Conservation (phyloP, 92 coral and sea anemone species). For the Paragorgia papillata region DNA sequence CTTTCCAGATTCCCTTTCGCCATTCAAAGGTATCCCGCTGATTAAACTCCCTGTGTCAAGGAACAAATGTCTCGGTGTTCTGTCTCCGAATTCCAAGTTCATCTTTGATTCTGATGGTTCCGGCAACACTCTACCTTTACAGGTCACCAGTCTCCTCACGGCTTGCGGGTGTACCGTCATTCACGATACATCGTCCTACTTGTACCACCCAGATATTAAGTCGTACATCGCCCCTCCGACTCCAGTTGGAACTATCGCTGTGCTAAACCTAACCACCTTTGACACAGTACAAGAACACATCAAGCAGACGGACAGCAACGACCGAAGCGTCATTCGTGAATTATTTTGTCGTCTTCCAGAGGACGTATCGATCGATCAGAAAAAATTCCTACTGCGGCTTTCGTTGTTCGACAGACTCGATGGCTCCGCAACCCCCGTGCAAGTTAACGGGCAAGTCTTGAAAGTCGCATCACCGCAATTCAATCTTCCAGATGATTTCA, state of each 20-base stretch:
- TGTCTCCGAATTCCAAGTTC: slow-evolving; percentile 79
- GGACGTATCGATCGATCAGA: slow-evolving; percentile 50
- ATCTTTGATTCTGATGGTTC: slow-evolving; percentile 25
- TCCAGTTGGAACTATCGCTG: slow-evolving; percentile 76
- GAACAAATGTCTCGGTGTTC: slow-evolving; percentile 70
- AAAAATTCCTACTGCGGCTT: slow-evolving; percentile 74
- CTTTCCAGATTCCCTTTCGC: slow-evolving; percentile 73
- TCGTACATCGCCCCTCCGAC: slow-evolving; percentile 87
- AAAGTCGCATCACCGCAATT: slow-evolving; percentile 85
- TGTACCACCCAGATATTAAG: slow-evolving; percentile 78
- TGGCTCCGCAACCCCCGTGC: slow-evolving; percentile 73
- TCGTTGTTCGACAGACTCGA: slow-evolving; percentile 85
- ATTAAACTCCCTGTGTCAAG: slow-evolving; percentile 61
- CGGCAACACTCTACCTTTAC: slow-evolving; percentile 65
- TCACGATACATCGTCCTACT: slow-evolving; percentile 76
- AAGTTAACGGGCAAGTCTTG: slow-evolving; percentile 62
- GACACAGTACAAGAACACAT: slow-evolving; percentile 13
- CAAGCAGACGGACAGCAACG: slow-evolving; percentile 6
- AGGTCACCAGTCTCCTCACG: slow-evolving; percentile 70
- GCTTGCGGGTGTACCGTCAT: slow-evolving; percentile 82
- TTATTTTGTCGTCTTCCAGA: slow-evolving; percentile 24
- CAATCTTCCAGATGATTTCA: slow-evolving; percentile 68
- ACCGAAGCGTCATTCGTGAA: slow-evolving; percentile 10
- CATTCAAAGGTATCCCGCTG: slow-evolving; percentile 81
- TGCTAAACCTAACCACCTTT: slow-evolving; percentile 5